Conservation (phyloP, 2,113 vertebrate species). For the Microtus ochrogaster region DNA sequence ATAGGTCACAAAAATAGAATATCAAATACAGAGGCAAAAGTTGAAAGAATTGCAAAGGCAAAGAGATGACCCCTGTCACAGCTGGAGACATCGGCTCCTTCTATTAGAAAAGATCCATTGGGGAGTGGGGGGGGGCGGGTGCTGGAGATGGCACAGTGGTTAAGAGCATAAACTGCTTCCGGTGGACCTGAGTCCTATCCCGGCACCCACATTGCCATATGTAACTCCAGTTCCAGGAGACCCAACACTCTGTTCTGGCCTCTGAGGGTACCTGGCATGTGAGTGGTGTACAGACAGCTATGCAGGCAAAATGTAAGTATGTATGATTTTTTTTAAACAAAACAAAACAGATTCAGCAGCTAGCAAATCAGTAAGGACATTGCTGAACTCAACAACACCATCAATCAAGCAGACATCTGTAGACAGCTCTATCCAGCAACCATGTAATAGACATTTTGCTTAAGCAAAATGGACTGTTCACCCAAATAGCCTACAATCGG, state of each 20-base stretch:
- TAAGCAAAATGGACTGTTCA: neutral
- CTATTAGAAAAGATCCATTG: neutral
- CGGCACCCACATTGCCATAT: neutral
- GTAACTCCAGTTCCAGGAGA: neutral
- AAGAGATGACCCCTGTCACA: too few relatives aligned
- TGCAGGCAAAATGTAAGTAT: neutral
- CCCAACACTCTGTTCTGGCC: neutral
- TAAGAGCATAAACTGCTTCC: neutral
- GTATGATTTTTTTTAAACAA: neutral
- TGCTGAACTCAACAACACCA: neutral
- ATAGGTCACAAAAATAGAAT: neutral
- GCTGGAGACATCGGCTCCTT: neutral
- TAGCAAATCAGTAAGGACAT: neutral
- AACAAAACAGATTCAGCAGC: neutral
- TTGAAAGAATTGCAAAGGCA: neutral
- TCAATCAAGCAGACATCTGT: neutral
- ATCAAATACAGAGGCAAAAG: neutral
- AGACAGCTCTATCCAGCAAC: neutral
- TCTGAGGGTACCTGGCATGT: neutral
- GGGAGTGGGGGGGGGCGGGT: fast-evolving
- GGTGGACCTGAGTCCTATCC: neutral
- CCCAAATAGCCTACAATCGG: neutral
- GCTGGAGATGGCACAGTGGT: neutral
- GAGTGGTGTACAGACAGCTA: neutral
- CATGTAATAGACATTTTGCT: slow-evolving; percentile 7